Evolutionary conservation across 2,888 invertebrate genomes (phyloP).

Genomic region (Subacronicta megacephala): DNA sequence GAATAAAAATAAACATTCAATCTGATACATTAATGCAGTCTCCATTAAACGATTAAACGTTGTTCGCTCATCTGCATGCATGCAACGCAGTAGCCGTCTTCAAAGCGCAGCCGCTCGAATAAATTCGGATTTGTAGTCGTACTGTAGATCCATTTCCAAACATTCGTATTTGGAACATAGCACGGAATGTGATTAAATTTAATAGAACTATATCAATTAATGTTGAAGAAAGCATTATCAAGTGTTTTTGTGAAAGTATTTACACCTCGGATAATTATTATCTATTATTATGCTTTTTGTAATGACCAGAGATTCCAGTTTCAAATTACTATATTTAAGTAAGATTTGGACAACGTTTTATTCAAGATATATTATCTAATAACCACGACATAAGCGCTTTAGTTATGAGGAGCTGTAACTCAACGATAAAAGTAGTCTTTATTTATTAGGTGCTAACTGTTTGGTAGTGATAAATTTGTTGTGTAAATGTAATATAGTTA

Average conservation of each 20-base stretch:
- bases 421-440: constrained; percentile 28
- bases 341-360: constrained; percentile 27
- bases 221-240: constrained; percentile 15
- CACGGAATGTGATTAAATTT: constrained; percentile 27
- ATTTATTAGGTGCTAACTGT: constrained; percentile 46
- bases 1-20: constrained; percentile 73
- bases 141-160: constrained; percentile 62
- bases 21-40: constrained; percentile 83
- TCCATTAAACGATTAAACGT: constrained; percentile 85
- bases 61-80: constrained; percentile 85
- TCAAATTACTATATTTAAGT: constrained; percentile 42
- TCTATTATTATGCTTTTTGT: constrained; percentile 20
- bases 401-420: constrained; percentile 34
- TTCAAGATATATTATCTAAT: constrained; percentile 37
- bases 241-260: constrained; percentile 27
- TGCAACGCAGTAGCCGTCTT: constrained; percentile 76
- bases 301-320: constrained; percentile 32
- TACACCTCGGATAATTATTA: constrained; percentile 23
- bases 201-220: constrained; percentile 15
- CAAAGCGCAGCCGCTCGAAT: constrained; percentile 81
- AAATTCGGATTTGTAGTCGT: constrained; percentile 76
- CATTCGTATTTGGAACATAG: constrained; percentile 58
- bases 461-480: constrained; percentile 40
- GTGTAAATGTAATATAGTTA: too few relatives aligned
- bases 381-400: constrained; percentile 34